Evolutionary conservation across 1,140 invertebrate genomes (phyloP), one percentile per base, ranked within the genome.

Genomic region (Cyclina sinensis): DNA sequence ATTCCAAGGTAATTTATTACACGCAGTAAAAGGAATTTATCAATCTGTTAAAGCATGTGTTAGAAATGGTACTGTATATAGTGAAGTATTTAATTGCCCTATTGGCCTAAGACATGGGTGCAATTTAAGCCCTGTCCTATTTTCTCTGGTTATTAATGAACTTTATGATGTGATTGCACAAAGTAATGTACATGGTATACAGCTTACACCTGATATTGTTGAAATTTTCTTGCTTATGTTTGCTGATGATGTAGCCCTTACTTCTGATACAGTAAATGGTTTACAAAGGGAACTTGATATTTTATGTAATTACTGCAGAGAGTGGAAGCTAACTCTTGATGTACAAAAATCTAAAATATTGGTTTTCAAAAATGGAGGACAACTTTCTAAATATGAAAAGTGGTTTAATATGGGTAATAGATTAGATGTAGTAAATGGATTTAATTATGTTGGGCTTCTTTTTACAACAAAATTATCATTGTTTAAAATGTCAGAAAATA

Each of bases 71-170:
- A 37, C 21, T 1, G 24, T 27, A 11, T 18, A 54, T 65, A 62
- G 57, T 7, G 79, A 88, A 11, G 11, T n/a, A 37, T 88, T 88
- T 51, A 18, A 43, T 14, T 73, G 76, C 27, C 24, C 39, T 18
- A 35, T 68, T 65, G 68, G 68, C 18, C 30, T 73, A 39, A 27
- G 27, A 32, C 73, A 39, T n/a, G 73, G 73, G 2, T 76, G 35
- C 32, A 68, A 30, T 68, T 32, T 68, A 11, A 30, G 62, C 51
- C 78, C 78, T 4, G 59, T 59, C 14, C 32, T 81, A 51, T 81
- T 81, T 81, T 21, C 78, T 30, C 16, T 81, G 78, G 57, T 59
- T 14, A 81, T 59, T 35, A 39, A 59, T 81, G 78, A 62, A 62
- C 24, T 81, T 3, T 62, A 62, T 81, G 51, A 81, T 24, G 30